Conservation (phyloP, 2,113 vertebrate species). For the Eulemur rufifrons region DNA sequence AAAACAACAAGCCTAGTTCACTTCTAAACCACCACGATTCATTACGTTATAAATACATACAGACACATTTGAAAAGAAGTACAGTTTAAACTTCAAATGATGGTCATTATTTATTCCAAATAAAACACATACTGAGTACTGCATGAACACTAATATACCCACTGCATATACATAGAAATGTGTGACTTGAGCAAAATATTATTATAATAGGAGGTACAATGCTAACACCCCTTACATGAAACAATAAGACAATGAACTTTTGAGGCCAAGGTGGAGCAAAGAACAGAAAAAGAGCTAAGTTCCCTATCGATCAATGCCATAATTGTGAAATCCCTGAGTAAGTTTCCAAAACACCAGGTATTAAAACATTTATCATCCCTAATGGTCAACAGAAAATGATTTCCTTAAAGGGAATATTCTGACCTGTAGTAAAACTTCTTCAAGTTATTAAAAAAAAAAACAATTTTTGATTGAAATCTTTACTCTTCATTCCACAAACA, state of each 20-base stretch:
- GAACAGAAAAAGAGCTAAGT: background rate
- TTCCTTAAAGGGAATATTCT: background rate
- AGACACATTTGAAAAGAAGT: background rate
- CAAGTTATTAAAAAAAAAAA: background rate
- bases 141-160: background rate
- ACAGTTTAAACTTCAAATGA: background rate
- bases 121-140: background rate
- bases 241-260: background rate
- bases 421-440: background rate
- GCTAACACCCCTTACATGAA: background rate
- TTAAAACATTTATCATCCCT: background rate
- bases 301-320: no score
- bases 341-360: background rate
- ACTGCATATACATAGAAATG: background rate
- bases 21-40: background rate
- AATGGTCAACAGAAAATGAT: background rate
- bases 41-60: no score
- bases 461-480: no score
- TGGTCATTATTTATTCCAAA: no score
- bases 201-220: no score
- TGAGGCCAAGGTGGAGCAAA: background rate
- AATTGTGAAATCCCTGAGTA: background rate
- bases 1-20: no score
- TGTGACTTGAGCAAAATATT: background rate
- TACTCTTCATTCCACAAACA: no score